A percentile compares a stretch with the other conserved stretches of the same genome.
Conservation (phyloP, 2,888 invertebrate species). For the Malachius bipustulatus region DNA sequence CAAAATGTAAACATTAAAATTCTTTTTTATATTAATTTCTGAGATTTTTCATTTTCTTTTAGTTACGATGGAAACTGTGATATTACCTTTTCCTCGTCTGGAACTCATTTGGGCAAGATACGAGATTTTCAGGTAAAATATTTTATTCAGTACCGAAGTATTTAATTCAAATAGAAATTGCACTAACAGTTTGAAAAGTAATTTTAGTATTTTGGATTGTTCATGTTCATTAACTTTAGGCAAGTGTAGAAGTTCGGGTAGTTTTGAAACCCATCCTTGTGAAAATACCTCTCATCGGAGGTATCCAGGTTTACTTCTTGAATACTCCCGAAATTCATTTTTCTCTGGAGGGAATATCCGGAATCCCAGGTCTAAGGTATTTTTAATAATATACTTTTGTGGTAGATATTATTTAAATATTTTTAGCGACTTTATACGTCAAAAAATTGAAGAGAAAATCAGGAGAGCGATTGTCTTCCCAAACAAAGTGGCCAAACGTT, state of each 20-base stretch:
- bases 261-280: conserved; percentile 86
- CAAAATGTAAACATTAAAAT: too few relatives aligned
- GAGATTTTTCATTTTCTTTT: conserved; percentile 30
- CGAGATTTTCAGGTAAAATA: conserved; percentile 61
- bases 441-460: conserved; percentile 27
- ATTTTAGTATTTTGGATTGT: not conserved
- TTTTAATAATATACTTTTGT: not conserved
- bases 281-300: conserved; percentile 83
- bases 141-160: too few relatives aligned
- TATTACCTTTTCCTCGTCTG: conserved; percentile 77
- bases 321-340: conserved; percentile 92
- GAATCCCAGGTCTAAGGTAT: conserved; percentile 86
- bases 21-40: conserved; percentile 9
- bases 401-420: conserved; percentile 11
- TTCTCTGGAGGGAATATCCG: conserved; percentile 87
- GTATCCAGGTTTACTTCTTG: conserved; percentile 86
- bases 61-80: conserved; percentile 94
- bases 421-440: conserved; percentile 24
- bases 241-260: conserved; percentile 42
- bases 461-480: conserved; percentile 78
- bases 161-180: too few relatives aligned
- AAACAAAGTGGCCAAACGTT: conserved; percentile 79
- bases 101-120: conserved; percentile 60
- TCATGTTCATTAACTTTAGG: too few relatives aligned
- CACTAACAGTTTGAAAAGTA: not conserved